These are phyloP conservation scores for Bufo gargarizans DNA, from an alignment of 2,113 vertebrate genomes.

Conservation along the genomic window DNA sequence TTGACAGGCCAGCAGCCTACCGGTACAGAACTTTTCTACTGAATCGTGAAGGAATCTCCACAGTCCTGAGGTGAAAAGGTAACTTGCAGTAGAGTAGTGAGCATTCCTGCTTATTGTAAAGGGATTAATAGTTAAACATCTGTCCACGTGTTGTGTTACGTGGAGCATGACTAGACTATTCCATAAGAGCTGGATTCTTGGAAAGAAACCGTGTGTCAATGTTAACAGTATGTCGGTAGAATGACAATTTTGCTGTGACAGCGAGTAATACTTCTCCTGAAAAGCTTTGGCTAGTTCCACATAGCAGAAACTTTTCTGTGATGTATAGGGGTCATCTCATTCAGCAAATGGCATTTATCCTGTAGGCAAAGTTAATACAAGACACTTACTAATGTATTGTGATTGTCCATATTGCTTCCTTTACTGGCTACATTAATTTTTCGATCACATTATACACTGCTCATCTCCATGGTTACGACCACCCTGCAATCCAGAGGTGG, in stretches of 20 bases:
- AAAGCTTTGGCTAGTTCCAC: background rate
- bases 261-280: background rate
- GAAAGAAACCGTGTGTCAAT: constrained; percentile 16
- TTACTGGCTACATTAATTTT: too few species aligned
- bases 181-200: constrained; percentile 31
- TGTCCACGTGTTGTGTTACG: background rate
- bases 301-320: background rate
- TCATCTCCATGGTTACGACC: too few species aligned
- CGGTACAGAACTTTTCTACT: background rate
- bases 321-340: too few species aligned
- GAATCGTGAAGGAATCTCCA: constrained; percentile 6
- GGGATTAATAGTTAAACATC: constrained; percentile 45
- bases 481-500: too few species aligned
- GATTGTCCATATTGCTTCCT: too few species aligned
- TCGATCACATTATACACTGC: too few species aligned
- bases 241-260: constrained; percentile 9
- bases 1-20: background rate
- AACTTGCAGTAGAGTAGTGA: background rate
- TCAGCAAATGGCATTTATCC: too few species aligned
- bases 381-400: too few species aligned
- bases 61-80: background rate
- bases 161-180: constrained; percentile 22
- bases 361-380: too few species aligned
- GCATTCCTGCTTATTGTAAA: constrained; percentile 23
- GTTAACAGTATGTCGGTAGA: background rate